Percentiles rank a stretch among this genome's conserved stretches.
Conservation (phyloP, 2,888 invertebrate genomes). For the Brachypalpus laphriformis region DNA sequence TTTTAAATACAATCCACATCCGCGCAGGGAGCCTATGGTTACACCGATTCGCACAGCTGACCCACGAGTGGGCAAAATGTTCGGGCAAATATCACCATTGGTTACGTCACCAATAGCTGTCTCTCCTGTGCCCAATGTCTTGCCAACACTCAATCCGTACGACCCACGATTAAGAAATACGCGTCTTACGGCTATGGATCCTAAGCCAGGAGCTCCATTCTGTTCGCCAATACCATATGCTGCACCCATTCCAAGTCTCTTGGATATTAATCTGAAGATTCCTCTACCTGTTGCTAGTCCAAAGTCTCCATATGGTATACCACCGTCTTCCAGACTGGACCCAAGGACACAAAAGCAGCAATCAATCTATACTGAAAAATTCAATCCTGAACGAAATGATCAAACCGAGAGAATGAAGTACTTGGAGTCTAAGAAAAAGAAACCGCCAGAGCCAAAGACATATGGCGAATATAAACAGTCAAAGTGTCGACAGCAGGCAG, state of each 20-base stretch:
- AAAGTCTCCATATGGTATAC: not conserved
- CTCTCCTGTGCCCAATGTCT: conserved; percentile 63
- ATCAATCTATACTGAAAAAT: conserved; percentile 69
- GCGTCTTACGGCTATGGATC: conserved; percentile 4
- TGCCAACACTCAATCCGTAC: conserved; percentile 73
- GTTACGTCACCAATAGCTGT: conserved; percentile 16
- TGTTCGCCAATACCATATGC: conserved; percentile 22
- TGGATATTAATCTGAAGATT: conserved; percentile 18
- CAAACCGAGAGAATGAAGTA: conserved; percentile 77
- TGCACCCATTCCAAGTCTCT: conserved; percentile 45
- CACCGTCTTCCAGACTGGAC: conserved; percentile 25
- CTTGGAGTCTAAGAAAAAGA: conserved; percentile 77
- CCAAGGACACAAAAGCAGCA: conserved; percentile 32
- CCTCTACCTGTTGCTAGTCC: not conserved
- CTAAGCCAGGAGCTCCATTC: not conserved
- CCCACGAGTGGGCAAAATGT: conserved; percentile 59
- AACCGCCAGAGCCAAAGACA: conserved; percentile 76
- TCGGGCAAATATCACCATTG: not conserved
- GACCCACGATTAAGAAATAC: conserved; percentile 75
- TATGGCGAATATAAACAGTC: conserved; percentile 79
- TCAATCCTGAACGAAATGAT: conserved; percentile 77
- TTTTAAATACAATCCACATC: conserved; percentile 83
- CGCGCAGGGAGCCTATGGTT: conserved; percentile 75
- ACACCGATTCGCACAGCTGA: conserved; percentile 40
- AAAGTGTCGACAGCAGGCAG: conserved; percentile 73